Conservation (phyloP, 2,888 invertebrate genomes). For the Trisateles emortualis region DNA sequence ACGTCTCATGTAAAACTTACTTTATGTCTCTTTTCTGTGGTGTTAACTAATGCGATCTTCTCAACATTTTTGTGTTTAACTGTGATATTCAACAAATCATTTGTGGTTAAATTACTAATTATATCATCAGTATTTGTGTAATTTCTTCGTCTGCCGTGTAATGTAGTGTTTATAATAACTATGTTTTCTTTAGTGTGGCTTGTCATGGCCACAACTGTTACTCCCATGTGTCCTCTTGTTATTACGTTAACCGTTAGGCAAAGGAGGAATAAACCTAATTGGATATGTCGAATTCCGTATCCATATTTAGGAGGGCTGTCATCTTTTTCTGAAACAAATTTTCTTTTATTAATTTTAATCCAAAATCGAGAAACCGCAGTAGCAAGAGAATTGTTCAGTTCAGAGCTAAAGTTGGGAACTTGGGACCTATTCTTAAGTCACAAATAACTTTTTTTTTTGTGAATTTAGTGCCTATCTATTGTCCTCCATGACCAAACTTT, state of each 20-base stretch:
- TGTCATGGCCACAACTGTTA: slow-evolving; percentile 67
- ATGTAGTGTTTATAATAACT: neutral
- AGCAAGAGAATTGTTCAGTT: no score
- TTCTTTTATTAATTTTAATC: no score
- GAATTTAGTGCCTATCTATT: no score
- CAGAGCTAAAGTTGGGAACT: no score
- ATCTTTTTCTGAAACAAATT: slow-evolving; percentile 38
- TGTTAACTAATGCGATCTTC: neutral
- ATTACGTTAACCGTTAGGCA: slow-evolving; percentile 48
- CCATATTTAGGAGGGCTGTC: slow-evolving; percentile 46
- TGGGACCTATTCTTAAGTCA: no score
- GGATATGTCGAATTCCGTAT: slow-evolving; percentile 60
- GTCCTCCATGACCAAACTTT: no score
- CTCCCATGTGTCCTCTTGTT: slow-evolving; percentile 61
- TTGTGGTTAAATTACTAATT: neutral
- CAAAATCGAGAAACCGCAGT: no score
- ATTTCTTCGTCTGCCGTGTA: neutral
- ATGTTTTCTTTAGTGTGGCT: slow-evolving; percentile 19
- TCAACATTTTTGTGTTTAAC: neutral
- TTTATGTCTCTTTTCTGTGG: neutral
- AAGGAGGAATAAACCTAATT: slow-evolving; percentile 52
- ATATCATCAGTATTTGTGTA: neutral
- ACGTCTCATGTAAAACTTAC: neutral
- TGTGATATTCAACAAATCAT: neutral
- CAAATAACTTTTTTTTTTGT: no score